A percentile compares a stretch with the other conserved stretches of the same genome.
These are phyloP conservation scores for Chrysina gloriosa DNA, from an alignment of 2,888 invertebrate species.

Conservation along the genomic window DNA sequence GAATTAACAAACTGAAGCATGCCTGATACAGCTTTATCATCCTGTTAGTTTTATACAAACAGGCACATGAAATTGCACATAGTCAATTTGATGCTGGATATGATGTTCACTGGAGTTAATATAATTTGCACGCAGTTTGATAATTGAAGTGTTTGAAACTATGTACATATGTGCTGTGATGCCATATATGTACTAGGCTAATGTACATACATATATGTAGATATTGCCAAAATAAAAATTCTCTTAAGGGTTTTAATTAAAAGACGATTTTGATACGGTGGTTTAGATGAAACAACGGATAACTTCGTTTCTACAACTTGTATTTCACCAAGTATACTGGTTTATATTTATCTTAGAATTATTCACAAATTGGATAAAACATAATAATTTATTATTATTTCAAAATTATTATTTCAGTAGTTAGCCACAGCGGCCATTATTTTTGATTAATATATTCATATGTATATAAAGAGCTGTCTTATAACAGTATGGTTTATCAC, in stretches of 20 bases:
- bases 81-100: conserved; percentile 3
- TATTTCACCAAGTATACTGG: too few relatives aligned
- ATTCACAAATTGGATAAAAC: too few relatives aligned
- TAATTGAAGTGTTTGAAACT: conserved; percentile 19
- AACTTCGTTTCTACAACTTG: too few relatives aligned
- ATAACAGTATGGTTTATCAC: conserved; percentile 8
- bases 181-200: too few relatives aligned
- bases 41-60: conserved; percentile 16
- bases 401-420: neutral
- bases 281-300: too few relatives aligned
- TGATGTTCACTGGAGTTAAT: conserved; percentile 15
- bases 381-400: neutral
- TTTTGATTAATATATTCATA: conserved; percentile 10
- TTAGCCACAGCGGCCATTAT: neutral
- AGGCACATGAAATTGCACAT: conserved; percentile 8
- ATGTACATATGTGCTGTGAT: neutral
- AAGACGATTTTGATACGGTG: too few relatives aligned
- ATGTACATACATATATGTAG: too few relatives aligned
- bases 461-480: conserved; percentile 1
- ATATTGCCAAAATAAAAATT: too few relatives aligned
- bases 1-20: conserved; percentile 21
- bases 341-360: too few relatives aligned
- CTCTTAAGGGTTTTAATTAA: too few relatives aligned
- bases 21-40: conserved; percentile 1
- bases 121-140: conserved; percentile 1